A percentile compares a stretch with the other conserved stretches of the same genome.
These are phyloP conservation scores for Rhinichthys osculus DNA, from an alignment of 2,797 vertebrate genomes.

Conservation along the genomic window DNA sequence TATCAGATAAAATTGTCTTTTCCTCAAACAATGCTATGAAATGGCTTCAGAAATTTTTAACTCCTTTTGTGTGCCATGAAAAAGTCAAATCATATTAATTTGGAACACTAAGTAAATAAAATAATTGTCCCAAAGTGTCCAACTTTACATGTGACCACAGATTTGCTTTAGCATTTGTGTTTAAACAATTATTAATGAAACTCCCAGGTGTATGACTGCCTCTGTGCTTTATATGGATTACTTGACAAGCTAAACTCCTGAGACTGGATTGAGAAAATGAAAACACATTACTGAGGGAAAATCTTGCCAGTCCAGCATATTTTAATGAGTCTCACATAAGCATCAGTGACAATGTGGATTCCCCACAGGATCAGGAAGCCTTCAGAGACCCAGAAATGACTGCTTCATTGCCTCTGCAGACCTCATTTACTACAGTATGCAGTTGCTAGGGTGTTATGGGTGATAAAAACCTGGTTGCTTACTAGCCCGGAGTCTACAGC, in stretches of 20 bases:
- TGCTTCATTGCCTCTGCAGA: neutral
- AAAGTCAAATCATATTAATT: neutral
- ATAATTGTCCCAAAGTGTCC: neutral
- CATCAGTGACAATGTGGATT: slow-evolving; percentile 17
- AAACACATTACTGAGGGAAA: neutral
- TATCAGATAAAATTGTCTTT: neutral
- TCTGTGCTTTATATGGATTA: neutral
- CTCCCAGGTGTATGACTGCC: neutral
- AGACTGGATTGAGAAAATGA: neutral
- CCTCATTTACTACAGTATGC: neutral
- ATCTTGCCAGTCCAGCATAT: slow-evolving; percentile 19
- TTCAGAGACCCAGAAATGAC: slow-evolving; percentile 4
- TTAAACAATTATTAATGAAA: neutral
- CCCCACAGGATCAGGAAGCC: neutral
- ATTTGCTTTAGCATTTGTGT: neutral
- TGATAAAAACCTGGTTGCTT: neutral
- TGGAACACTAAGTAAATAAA: neutral
- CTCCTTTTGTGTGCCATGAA: neutral
- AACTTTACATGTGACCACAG: neutral
- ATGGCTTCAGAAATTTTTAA: neutral
- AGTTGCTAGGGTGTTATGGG: neutral
- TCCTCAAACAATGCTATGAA: neutral
- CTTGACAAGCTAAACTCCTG: slow-evolving; percentile 1
- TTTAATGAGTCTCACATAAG: slow-evolving; percentile 31
- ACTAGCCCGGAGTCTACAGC: neutral